Conservation (phyloP, 2,888 invertebrate species). For the Euplexia lucipara region DNA sequence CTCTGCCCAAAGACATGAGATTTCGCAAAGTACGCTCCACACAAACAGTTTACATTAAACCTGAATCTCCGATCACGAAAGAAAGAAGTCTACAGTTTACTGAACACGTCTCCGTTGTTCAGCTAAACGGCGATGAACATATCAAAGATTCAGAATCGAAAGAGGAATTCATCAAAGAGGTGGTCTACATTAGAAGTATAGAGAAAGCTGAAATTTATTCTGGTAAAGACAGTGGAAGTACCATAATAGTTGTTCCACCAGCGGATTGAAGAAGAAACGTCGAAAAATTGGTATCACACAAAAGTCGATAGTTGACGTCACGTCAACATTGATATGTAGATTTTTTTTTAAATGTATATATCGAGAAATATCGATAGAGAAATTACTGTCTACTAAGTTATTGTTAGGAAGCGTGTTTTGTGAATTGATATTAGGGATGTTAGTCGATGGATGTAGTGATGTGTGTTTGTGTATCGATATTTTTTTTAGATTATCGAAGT, state of each 20-base stretch:
- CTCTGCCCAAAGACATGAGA: constrained; percentile 87
- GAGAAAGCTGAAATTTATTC: constrained; percentile 83
- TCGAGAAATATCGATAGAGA: constrained; percentile 19
- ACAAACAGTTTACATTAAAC: constrained; percentile 85
- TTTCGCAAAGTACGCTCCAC: constrained; percentile 85
- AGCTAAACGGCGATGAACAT: constrained; percentile 83
- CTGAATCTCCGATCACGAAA: constrained; percentile 77
- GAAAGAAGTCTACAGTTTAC: constrained; percentile 75
- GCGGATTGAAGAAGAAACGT: constrained; percentile 79
- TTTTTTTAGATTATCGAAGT: constrained; percentile 28
- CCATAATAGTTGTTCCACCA: constrained; percentile 86
- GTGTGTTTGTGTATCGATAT: constrained; percentile 44
- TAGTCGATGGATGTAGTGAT: constrained; percentile 38
- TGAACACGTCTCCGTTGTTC: constrained; percentile 85
- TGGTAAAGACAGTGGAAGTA: constrained; percentile 84
- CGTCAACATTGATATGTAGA: constrained; percentile 38
- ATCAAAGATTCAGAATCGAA: constrained; percentile 73
- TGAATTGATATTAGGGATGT: constrained; percentile 28
- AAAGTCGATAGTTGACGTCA: constrained; percentile 36
- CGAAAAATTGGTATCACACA: constrained; percentile 22
- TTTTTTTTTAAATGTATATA: constrained; percentile 41
- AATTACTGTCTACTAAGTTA: constrained; percentile 34
- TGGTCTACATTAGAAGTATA: constrained; percentile 80
- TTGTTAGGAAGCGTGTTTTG: constrained; percentile 36
- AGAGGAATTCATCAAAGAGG: constrained; percentile 78